These are phyloP conservation scores for Stenurella melanura DNA, from an alignment of 2,888 invertebrate species.

Conservation along the genomic window DNA sequence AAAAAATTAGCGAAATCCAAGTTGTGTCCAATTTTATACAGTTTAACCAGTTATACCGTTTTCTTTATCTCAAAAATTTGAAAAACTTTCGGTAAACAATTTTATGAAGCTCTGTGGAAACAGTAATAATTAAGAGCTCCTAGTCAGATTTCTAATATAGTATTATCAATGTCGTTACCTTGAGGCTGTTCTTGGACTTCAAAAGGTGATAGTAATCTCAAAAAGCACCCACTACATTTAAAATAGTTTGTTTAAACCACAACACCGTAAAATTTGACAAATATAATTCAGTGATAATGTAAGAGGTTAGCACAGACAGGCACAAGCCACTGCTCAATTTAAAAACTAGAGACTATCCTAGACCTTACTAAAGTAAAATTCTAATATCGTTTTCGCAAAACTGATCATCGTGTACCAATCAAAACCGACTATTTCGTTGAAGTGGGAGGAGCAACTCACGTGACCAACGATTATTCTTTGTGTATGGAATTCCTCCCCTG, in stretches of 20 bases:
- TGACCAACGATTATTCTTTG: constrained; percentile 41
- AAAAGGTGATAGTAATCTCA: background rate
- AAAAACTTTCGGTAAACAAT: too few relatives aligned
- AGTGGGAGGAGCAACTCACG: constrained; percentile 51
- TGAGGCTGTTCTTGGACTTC: background rate
- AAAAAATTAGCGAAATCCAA: too few relatives aligned
- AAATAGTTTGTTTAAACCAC: background rate
- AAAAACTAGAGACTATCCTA: constrained; percentile 4
- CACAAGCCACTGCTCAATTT: background rate
- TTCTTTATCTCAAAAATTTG: too few relatives aligned
- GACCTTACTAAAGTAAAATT: background rate
- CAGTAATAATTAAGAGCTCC: too few relatives aligned
- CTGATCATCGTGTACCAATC: constrained; percentile 60
- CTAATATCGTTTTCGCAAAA: constrained; percentile 39
- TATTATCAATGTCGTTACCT: background rate
- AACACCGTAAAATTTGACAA: background rate
- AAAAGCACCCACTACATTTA: constrained; percentile 30
- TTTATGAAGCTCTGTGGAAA: too few relatives aligned
- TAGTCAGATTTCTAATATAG: too few relatives aligned
- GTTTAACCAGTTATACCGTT: too few relatives aligned
- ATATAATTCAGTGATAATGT: background rate
- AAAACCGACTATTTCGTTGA: constrained; percentile 35
- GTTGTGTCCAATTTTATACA: too few relatives aligned
- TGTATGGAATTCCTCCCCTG: constrained; percentile 45
- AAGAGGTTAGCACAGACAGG: background rate